Base-by-base conservation (phyloP, 2,888 invertebrate species). In the Candidula unifasciata region DNA sequence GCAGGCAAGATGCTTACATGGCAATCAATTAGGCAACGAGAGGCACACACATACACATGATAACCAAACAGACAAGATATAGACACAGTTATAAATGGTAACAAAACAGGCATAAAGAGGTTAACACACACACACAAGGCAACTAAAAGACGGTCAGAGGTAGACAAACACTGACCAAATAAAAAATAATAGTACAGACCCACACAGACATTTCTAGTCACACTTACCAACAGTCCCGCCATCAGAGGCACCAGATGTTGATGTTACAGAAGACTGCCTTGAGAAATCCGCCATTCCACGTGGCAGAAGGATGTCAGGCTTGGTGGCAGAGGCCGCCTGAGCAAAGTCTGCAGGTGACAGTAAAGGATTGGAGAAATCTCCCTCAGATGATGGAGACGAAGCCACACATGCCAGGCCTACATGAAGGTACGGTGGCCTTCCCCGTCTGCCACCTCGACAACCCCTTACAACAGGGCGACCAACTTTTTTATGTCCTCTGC, bases 271-370 rank as follows among this genome's bases (percentile, higher is more conserved):
- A 24, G 79, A 8, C 64, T 83, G 83, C 60, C 54, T 71, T 37
- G 73, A 3, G 69, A n/a, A 73, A 6, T 78, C 83, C 44, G 83
- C 78, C 83, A 83, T 83, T 60, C 79, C 79, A 6, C 60, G 8
- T 21, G 79, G 44, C 16, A 60, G 73, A 27, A 44, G 35, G 16
- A 64, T 30, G 24, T 60, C 73, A 16, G 79, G 30, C 44, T 33
- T 83, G 33, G 37, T 6, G 18, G 30, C 35, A 52, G 79, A 30
- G 24, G 24, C 21, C n/a, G 66, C 30, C 21, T 66, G 66, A 18
- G 69, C 21, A 52, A 54, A 35, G 8, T 37, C 54, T 21, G 33
- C 6, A 8, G 60, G 21, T 16, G 64, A n/a, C 37, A 35, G 30
- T 21, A 69, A 60, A 54, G 30, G 27, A 69, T 44, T 54, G n/a